Base-by-base conservation (phyloP, 2,797 vertebrate genomes). In the Sebastes paucispinis region DNA sequence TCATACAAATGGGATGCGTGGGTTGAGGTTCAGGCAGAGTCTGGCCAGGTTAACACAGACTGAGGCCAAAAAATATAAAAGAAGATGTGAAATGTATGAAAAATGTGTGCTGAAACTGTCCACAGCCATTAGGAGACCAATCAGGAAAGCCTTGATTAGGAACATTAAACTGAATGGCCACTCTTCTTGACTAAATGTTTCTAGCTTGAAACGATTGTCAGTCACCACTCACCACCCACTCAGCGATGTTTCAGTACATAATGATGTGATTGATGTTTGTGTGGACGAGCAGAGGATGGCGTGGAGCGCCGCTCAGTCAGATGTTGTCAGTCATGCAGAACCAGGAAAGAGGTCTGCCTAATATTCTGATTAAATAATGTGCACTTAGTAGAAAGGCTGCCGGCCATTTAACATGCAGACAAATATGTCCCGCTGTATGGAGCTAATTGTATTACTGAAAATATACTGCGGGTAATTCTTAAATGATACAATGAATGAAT, bases 231-330 rank as follows among this genome's bases (percentile, higher is more conserved):
- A 47, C 73, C 86, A 81, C 90, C 86, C 87, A 88, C 90, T 84
- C 79, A 64, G 68, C 14, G 59, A 75, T 52, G 62, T 55, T 77
- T 71, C 76, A 52, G 32, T 12, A 65, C 79, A 88, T 67, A 90
- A 89, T 79, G 79, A 78, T 50, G 74, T 88, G 92, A 93, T 74
- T 87, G 91, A 92, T 85, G 82, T 87, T 83, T 84, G 79, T 86
- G 79, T 68, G 80, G 82, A 82, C 24, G 74, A 73, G 83, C 55
- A 64, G 73, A 68, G 78, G 82, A 65, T 18, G 69, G 59, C 73
- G 50, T 77, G 81, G 77, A 69, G 82, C 8, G 58, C 69, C 14
- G 16, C 81, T 84, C 86, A 82, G 73, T 83, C 60, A 79, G 74
- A 77, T 79, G 83, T 50, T 83, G 86, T 87, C 81, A 87, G 81